Conservation (phyloP, 2,888 invertebrate species). For the Eledona agricola region DNA sequence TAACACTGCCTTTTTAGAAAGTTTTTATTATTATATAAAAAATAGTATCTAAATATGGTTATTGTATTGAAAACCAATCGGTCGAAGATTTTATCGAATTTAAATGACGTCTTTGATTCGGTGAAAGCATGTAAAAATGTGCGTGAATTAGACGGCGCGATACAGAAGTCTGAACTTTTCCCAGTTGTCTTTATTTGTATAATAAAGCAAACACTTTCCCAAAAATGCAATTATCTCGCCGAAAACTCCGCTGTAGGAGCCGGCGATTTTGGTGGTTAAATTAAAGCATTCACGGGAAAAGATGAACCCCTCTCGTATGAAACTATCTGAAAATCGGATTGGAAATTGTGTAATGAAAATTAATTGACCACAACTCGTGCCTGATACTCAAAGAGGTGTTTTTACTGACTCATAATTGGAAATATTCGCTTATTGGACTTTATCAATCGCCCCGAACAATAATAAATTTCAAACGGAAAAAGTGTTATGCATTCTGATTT, state of each 20-base stretch:
- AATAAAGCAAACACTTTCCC: conserved; percentile 13
- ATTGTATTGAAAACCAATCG: too few relatives aligned
- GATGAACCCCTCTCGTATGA: too few relatives aligned
- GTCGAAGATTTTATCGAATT: conserved; percentile 17
- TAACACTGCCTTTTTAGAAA: conserved; percentile 15
- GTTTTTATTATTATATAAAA: too few relatives aligned
- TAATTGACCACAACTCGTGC: conserved; percentile 4
- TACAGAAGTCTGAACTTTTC: conserved; percentile 8
- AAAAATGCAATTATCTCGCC: conserved; percentile 9
- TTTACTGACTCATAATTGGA: not conserved
- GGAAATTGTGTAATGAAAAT: too few relatives aligned
- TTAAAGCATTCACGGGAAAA: too few relatives aligned
- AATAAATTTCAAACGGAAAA: conserved; percentile 1
- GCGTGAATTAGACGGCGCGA: conserved; percentile 3
- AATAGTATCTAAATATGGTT: too few relatives aligned
- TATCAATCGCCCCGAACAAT: not conserved
- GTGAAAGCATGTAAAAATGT: conserved; percentile 15
- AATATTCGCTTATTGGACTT: conserved; percentile 1
- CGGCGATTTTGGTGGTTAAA: too few relatives aligned
- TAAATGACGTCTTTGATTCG: conserved; percentile 14
- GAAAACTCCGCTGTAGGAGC: not conserved
- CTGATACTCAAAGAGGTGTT: not conserved
- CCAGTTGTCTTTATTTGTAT: conserved; percentile 6
- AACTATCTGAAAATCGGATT: too few relatives aligned
- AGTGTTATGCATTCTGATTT: conserved; percentile 2